A percentile compares a stretch with the other conserved stretches of the same genome.
phyloP scores from a whole-genome alignment of 1,140 invertebrate genomes.

The Pemphigus obesinymphae region DNA sequence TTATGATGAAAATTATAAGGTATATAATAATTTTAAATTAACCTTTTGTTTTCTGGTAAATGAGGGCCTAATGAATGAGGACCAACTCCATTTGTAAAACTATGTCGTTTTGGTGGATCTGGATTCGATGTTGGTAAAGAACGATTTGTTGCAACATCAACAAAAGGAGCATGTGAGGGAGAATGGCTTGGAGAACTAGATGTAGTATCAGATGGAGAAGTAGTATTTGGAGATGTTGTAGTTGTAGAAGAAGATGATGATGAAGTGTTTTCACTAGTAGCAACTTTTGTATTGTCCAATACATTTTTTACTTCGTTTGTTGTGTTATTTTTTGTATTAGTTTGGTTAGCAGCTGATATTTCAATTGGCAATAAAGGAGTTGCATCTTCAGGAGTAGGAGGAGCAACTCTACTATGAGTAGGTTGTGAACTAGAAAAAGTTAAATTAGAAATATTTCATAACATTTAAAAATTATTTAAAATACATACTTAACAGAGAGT shows the following conservation, averaged over 20 bases:
- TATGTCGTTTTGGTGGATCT: conserved; percentile 44
- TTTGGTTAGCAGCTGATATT: conserved; percentile 4
- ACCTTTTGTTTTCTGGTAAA: conserved; percentile 6
- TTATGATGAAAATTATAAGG: too few relatives aligned
- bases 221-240: conserved; percentile 58
- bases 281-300: conserved; percentile 41
- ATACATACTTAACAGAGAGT: conserved; percentile 61
- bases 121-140: neutral
- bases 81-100: conserved; percentile 42
- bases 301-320: conserved; percentile 1
- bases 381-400: conserved; percentile 58
- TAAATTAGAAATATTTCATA: neutral
- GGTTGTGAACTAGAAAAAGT: conserved; percentile 55
- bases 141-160: neutral
- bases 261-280: conserved; percentile 46
- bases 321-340: neutral
- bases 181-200: conserved; percentile 46
- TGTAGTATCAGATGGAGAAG: conserved; percentile 52
- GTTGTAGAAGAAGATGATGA: conserved; percentile 54
- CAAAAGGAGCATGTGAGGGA: neutral
- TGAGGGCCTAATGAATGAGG: conserved; percentile 8
- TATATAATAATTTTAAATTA: neutral
- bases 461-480: neutral
- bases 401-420: conserved; percentile 60
- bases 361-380: conserved; percentile 50